phyloP scores from a whole-genome alignment of 2,888 invertebrate genomes.

The Machimus rusticus region DNA sequence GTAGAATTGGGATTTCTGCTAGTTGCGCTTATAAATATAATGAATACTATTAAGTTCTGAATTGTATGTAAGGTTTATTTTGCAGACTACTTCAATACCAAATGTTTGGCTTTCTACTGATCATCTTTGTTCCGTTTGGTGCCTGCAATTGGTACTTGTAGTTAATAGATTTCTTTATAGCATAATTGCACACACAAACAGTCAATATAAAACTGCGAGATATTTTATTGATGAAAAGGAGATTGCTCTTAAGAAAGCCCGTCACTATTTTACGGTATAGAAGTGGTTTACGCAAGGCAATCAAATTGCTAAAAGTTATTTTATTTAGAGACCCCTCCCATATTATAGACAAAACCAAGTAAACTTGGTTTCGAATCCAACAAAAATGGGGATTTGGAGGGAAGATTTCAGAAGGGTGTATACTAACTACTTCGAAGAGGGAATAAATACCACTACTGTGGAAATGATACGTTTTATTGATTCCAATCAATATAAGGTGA shows the following conservation, averaged over 20 bases:
- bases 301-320: constrained; percentile 13
- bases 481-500: constrained; percentile 55
- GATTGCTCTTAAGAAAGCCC: constrained; percentile 54
- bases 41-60: not conserved
- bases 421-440: constrained; percentile 55
- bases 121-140: constrained; percentile 93
- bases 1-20: not conserved
- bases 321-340: constrained; percentile 42
- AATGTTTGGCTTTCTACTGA: constrained; percentile 88
- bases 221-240: constrained; percentile 56
- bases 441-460: constrained; percentile 54
- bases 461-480: constrained; percentile 57
- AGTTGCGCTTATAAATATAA: not conserved
- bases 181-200: constrained; percentile 69
- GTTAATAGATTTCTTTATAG: constrained; percentile 84
- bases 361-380: not conserved
- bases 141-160: constrained; percentile 83
- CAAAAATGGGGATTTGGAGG: constrained; percentile 63
- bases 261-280: constrained; percentile 56
- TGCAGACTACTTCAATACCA: constrained; percentile 68
- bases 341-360: constrained; percentile 26
- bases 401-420: constrained; percentile 65
- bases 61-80: not conserved
- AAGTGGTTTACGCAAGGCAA: not conserved
- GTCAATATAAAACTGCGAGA: constrained; percentile 42